Conservation (phyloP, 2,797 vertebrate genomes). For the Typhlichthys subterraneus region DNA sequence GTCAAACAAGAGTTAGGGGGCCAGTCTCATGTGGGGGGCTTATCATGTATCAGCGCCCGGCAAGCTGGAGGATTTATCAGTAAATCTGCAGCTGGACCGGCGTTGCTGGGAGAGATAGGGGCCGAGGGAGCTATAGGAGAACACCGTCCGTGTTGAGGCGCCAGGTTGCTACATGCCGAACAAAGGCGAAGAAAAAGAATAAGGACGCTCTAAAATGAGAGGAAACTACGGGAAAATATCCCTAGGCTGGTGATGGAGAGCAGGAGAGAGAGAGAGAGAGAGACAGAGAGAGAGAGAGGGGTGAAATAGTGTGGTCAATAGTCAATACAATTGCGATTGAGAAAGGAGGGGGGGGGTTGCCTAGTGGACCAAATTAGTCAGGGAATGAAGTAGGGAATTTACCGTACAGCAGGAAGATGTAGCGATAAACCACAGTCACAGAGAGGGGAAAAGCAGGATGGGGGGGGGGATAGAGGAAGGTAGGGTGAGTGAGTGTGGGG, state of each 20-base stretch:
- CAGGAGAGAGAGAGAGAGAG: background rate
- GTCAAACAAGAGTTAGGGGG: conserved; percentile 46
- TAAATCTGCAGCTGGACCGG: too few relatives aligned
- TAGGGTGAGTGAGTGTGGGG: background rate
- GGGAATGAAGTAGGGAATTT: background rate
- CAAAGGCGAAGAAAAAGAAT: too few relatives aligned
- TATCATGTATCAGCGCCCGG: conserved; percentile 63
- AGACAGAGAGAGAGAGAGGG: too few relatives aligned
- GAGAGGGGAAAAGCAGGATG: background rate
- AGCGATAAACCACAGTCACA: conserved; percentile 1
- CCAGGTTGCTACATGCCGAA: too few relatives aligned
- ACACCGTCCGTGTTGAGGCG: too few relatives aligned
- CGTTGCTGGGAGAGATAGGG: too few relatives aligned
- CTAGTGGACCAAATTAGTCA: background rate
- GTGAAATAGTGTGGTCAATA: too few relatives aligned
- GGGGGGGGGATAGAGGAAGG: background rate
- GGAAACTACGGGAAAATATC: too few relatives aligned
- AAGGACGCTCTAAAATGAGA: too few relatives aligned
- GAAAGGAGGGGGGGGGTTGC: background rate
- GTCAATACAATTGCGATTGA: too few relatives aligned
- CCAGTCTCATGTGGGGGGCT: conserved; percentile 45
- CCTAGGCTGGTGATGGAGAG: too few relatives aligned
- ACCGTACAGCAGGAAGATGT: background rate
- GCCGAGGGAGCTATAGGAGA: too few relatives aligned
- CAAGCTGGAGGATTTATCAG: conserved; percentile 56